These are phyloP conservation scores for Gastracanthus pulcherrimus DNA, from an alignment of 2,888 invertebrate genomes.

Conservation along the genomic window DNA sequence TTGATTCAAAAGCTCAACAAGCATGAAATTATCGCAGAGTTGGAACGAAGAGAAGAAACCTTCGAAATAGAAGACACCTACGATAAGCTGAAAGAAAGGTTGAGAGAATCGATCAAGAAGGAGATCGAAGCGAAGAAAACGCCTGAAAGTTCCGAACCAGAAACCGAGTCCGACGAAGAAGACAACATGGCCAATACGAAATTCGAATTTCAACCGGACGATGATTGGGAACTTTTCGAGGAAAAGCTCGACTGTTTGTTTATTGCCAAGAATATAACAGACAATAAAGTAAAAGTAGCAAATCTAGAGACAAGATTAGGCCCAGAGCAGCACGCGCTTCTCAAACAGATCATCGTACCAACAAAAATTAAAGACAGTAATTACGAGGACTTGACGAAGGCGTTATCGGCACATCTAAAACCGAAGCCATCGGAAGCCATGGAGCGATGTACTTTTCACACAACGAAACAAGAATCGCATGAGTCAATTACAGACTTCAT, in stretches of 20 bases:
- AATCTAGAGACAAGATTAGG: slow-evolving; percentile 45
- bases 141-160: too few relatives aligned
- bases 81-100: background rate
- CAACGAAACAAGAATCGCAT: too few relatives aligned
- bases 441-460: too few relatives aligned
- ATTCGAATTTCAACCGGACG: background rate
- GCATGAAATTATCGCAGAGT: background rate
- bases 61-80: background rate
- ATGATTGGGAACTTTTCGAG: slow-evolving; percentile 26
- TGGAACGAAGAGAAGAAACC: background rate
- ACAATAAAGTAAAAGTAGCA: slow-evolving; percentile 49
- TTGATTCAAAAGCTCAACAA: background rate
- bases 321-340: slow-evolving; percentile 32
- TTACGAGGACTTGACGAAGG: slow-evolving; percentile 49
- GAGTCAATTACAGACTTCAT: too few relatives aligned
- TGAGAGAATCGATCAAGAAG: background rate
- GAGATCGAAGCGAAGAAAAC: too few relatives aligned
- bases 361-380: too few relatives aligned
- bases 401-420: slow-evolving; percentile 50
- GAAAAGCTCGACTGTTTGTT: slow-evolving; percentile 57
- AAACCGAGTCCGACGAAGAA: too few relatives aligned
- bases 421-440: slow-evolving; percentile 52
- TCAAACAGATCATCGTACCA: slow-evolving; percentile 55
- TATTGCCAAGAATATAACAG: slow-evolving; percentile 53
- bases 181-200: background rate